Base-by-base conservation (phyloP, 2,113 vertebrate genomes). In the Menidia beryllina region DNA sequence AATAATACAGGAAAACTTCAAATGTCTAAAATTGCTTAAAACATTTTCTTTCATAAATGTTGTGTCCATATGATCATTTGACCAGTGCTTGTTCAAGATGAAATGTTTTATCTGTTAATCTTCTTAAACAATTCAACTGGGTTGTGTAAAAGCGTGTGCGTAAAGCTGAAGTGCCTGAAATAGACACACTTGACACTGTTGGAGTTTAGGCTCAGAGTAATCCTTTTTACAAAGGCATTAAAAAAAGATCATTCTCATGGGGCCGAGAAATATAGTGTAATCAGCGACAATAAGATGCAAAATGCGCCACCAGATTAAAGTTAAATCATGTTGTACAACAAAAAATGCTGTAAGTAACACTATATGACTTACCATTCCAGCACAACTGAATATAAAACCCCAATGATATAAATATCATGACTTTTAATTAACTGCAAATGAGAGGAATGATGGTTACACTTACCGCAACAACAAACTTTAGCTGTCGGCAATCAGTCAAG, bases 401-500 rank as follows among this genome's bases (percentile, higher is more conserved):
- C 27, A 61, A 17, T 5, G 2, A 21, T 21, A 19, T 14, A 48
- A 38, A 50, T 41, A 14, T 6, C 10, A 23, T 30, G 9, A 10
- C 24, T 63, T 30, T 56, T 20, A 60, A 17, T 41, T 15, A 17
- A 19, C 8, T 11, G 3, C 21, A 36, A 4, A 14, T 4, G 1
- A 7, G 38, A 48, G 0, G 4, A 2, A 20, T 65, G 56, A 2
- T 8, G 39, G 5, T 15, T 13, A 24, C 19, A 89, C 90, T 91
- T 76, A 91, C 90, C 7, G 84, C 86, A 0, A 87, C 86, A 3
- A 91, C 89, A 81, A 92, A 92, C 81, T 83, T 92, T 50, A 90
- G 85, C 52, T 79, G 26, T 13, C 85, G 85, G 53, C 75, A 67
- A 54, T 91, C 76, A 5, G 72, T 76, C 12, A 49, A 27, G 39